Percentiles rank a stretch among this genome's conserved stretches.
These are phyloP conservation scores for Donacobius atricapilla DNA, from an alignment of 2,113 vertebrate genomes.

Conservation along the genomic window DNA sequence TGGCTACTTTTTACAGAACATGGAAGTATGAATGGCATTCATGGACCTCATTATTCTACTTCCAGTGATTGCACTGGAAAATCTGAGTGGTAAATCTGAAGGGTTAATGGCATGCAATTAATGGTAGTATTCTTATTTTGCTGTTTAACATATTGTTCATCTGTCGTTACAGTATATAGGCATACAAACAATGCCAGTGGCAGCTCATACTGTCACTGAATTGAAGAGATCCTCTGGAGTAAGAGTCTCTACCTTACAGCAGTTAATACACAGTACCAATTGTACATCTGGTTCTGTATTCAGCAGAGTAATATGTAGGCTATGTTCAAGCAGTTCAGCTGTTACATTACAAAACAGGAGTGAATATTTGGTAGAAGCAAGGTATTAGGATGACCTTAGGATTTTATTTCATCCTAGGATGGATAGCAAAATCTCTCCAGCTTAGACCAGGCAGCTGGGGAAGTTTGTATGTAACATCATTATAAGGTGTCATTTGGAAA, in stretches of 20 bases:
- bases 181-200: not conserved
- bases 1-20: not conserved
- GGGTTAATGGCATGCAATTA: not conserved
- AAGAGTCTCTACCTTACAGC: not conserved
- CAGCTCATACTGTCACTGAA: not conserved
- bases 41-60: not conserved
- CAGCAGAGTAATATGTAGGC: not conserved
- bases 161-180: not conserved
- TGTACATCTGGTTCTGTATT: accelerated
- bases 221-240: not conserved
- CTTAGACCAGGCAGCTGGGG: not conserved
- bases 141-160: not conserved
- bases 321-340: not conserved
- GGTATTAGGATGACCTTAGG: not conserved
- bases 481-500: not conserved
- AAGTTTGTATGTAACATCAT: not conserved
- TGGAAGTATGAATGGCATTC: not conserved
- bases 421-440: not conserved
- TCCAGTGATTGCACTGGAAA: not conserved
- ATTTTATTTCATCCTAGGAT: not conserved
- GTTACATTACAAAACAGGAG: not conserved
- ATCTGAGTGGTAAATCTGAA: not conserved
- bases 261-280: not conserved
- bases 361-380: not conserved
- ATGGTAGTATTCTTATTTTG: not conserved